phyloP scores from a whole-genome alignment of 2,113 vertebrate genomes.

The Poecile atricapillus region DNA sequence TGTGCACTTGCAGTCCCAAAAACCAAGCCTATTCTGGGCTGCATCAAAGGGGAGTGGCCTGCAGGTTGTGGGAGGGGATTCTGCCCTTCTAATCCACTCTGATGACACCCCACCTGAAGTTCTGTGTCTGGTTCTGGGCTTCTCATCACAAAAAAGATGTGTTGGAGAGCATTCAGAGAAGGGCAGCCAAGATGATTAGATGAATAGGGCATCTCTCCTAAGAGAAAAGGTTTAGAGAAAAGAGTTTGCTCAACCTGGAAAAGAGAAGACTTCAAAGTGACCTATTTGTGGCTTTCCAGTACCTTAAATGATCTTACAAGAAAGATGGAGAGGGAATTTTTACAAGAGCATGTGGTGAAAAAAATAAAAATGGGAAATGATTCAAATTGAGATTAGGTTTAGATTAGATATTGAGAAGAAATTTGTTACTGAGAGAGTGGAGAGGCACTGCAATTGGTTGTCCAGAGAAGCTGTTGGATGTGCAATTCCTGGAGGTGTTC shows the following conservation, averaged over 20 bases:
- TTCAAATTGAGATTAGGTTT: not conserved
- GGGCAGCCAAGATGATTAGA: not conserved
- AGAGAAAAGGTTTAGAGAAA: not conserved
- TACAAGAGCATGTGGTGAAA: too few species aligned
- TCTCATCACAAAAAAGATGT: not conserved
- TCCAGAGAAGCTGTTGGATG: not conserved
- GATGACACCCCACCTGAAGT: not conserved
- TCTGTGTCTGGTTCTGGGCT: not conserved
- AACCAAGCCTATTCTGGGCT: not conserved
- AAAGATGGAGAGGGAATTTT: not conserved
- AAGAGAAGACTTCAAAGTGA: rapidly evolving
- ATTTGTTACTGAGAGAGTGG: too few species aligned
- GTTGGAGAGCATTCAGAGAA: not conserved
- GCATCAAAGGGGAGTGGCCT: not conserved
- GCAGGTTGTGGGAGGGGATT: not conserved
- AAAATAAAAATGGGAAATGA: not conserved
- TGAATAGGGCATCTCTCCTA: not conserved
- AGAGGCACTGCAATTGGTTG: not conserved
- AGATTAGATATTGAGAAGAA: not conserved
- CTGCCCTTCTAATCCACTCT: not conserved
- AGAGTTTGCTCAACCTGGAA: not conserved
- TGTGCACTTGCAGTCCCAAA: not conserved
- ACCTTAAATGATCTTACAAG: not conserved
- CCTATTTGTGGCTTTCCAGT: not conserved
- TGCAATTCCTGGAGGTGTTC: not conserved